A percentile compares a stretch with the other conserved stretches of the same genome.
Evolutionary conservation across 30 jellyfish, hydroid and myxozoan species (phyloP).

Genomic region (Euphysa ruthae): DNA sequence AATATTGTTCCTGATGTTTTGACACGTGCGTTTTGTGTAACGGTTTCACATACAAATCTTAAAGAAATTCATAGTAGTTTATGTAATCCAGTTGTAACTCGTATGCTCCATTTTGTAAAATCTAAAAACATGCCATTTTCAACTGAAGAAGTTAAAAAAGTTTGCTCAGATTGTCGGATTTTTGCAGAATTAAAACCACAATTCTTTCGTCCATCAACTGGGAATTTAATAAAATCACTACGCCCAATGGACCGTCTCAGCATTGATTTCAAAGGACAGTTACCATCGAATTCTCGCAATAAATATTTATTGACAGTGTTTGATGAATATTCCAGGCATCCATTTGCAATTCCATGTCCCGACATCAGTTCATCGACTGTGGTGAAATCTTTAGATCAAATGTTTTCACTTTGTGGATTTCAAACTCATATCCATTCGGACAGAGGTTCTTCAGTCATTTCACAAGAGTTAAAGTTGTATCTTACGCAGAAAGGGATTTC

Average conservation of each 20-base stretch:
- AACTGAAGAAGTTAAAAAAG: slow-evolving; percentile 37
- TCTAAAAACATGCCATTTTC: slow-evolving; percentile 28
- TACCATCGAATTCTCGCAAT: slow-evolving; percentile 31
- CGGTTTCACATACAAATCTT: background rate
- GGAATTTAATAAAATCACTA: slow-evolving; percentile 34
- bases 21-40: slow-evolving; percentile 34
- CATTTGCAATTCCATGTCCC: slow-evolving; percentile 22
- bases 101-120: slow-evolving; percentile 24
- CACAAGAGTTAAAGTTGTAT: background rate
- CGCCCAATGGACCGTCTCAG: slow-evolving; percentile 36
- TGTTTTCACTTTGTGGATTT: slow-evolving; percentile 3
- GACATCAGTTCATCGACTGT: slow-evolving; percentile 2
- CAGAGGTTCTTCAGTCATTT: background rate
- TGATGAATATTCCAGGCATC: slow-evolving; percentile 47
- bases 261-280: slow-evolving; percentile 38
- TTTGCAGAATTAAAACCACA: slow-evolving; percentile 21
- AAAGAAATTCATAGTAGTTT: slow-evolving; percentile 12
- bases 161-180: slow-evolving; percentile 12
- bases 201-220: slow-evolving; percentile 13
- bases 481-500: slow-evolving; percentile 6
- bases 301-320: too few species aligned
- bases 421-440: background rate
- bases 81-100: slow-evolving; percentile 60
- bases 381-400: background rate
- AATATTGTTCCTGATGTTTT: slow-evolving; percentile 58